Conservation (phyloP, 2,113 vertebrate species). For the Chaetodon auriga region DNA sequence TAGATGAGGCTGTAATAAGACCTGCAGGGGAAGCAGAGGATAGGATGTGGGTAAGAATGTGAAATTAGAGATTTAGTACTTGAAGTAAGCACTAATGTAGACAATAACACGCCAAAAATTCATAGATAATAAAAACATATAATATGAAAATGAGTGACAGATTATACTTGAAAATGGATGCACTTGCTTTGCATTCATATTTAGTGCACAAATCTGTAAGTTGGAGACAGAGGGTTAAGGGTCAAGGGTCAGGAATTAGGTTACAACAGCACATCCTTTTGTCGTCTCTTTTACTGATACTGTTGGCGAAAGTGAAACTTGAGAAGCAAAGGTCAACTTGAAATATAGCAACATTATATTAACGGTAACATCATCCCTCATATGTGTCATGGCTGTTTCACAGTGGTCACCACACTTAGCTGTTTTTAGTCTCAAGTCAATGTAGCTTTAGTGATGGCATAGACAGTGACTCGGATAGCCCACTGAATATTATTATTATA, state of each 20-base stretch:
- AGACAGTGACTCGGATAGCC: background rate
- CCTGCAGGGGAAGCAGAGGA: background rate
- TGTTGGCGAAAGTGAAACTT: slow-evolving; percentile 27
- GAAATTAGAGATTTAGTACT: slow-evolving; percentile 4
- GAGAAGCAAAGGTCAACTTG: slow-evolving; percentile 31
- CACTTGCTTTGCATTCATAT: background rate
- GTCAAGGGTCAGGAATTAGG: slow-evolving; percentile 41
- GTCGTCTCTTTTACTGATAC: slow-evolving; percentile 22
- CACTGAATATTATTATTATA: too few relatives aligned
- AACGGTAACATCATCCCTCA: background rate
- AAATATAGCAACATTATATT: slow-evolving; percentile 15
- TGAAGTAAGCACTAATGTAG: background rate
- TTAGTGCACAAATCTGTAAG: background rate
- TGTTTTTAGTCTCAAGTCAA: background rate
- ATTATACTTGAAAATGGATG: background rate
- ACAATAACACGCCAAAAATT: background rate
- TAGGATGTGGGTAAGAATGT: background rate
- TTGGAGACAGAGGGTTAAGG: slow-evolving; percentile 10
- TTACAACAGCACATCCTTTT: slow-evolving; percentile 35
- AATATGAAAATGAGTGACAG: background rate
- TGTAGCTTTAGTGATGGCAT: background rate
- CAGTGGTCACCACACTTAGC: background rate
- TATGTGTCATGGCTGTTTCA: background rate
- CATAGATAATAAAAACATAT: background rate
- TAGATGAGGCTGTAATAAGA: slow-evolving; percentile 7